phyloP scores from a whole-genome alignment of 2,797 vertebrate genomes.

The Neosalanx taihuensis region DNA sequence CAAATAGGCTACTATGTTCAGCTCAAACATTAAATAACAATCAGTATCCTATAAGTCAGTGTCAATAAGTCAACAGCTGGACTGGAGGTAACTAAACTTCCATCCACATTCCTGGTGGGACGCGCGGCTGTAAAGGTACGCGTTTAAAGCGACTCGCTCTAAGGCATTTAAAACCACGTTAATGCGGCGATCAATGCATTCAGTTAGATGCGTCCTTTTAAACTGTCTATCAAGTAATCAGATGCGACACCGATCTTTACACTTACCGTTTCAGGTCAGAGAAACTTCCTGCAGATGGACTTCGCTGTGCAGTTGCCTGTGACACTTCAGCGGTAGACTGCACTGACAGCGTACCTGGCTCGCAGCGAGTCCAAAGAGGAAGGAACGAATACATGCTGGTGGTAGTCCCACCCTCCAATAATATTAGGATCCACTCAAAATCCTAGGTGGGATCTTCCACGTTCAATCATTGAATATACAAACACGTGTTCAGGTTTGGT shows the following conservation, averaged over 20 bases:
- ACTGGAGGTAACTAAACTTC: slow-evolving; percentile 12
- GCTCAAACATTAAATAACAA: background rate
- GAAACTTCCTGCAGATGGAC: slow-evolving; percentile 57
- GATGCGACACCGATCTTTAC: slow-evolving; percentile 39
- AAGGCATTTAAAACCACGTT: background rate
- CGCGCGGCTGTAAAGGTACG: slow-evolving; percentile 17
- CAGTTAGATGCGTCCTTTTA: too few relatives aligned
- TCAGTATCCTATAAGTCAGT: background rate
- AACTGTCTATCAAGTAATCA: too few relatives aligned
- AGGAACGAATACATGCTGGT: slow-evolving; percentile 62
- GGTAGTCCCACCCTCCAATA: slow-evolving; percentile 73
- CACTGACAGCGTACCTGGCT: slow-evolving; percentile 75
- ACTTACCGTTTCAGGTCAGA: slow-evolving; percentile 61
- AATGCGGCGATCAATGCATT: too few relatives aligned
- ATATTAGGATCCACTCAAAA: slow-evolving; percentile 65
- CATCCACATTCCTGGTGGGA: slow-evolving; percentile 42
- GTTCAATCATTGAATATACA: background rate
- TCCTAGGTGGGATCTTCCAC: slow-evolving; percentile 33
- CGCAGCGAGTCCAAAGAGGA: slow-evolving; percentile 62
- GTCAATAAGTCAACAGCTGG: background rate
- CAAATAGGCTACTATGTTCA: background rate
- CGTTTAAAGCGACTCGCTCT: slow-evolving; percentile 42
- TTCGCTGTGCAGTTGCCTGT: slow-evolving; percentile 47
- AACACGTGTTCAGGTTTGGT: background rate
- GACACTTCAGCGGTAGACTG: slow-evolving; percentile 64